phyloP scores from a whole-genome alignment of 2,113 vertebrate genomes.

The Melanerpes aurifrons region DNA sequence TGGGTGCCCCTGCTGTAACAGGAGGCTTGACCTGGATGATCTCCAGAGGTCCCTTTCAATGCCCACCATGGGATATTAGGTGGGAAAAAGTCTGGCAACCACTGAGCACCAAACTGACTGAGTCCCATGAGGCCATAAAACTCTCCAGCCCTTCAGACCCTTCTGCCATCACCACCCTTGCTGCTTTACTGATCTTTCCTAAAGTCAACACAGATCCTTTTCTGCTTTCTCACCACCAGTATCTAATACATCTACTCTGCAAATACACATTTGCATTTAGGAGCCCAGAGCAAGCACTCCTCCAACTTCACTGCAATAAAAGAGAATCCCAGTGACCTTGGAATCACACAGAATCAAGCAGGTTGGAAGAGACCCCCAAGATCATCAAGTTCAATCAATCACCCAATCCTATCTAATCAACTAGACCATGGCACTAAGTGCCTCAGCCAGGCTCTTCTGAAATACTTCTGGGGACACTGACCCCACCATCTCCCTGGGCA shows the following conservation, averaged over 20 bases:
- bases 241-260: fast-evolving
- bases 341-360: no score
- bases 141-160: background rate
- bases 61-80: background rate
- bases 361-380: no score
- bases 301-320: background rate
- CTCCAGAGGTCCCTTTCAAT: no score
- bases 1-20: no score
- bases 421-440: no score
- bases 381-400: no score
- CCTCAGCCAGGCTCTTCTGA: no score
- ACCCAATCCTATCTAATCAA: no score
- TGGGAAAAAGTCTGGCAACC: background rate
- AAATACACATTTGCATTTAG: fast-evolving
- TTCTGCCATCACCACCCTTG: background rate
- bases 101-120: background rate
- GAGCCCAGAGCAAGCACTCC: background rate
- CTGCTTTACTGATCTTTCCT: background rate
- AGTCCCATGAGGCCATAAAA: fast-evolving
- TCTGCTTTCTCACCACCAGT: background rate
- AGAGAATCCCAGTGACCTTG: background rate
- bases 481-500: no score
- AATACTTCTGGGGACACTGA: no score
- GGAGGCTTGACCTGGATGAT: no score
- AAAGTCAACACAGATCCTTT: background rate